Base-by-base conservation (phyloP, 2,113 vertebrate genomes). In the Rhodinocichla rosea region DNA sequence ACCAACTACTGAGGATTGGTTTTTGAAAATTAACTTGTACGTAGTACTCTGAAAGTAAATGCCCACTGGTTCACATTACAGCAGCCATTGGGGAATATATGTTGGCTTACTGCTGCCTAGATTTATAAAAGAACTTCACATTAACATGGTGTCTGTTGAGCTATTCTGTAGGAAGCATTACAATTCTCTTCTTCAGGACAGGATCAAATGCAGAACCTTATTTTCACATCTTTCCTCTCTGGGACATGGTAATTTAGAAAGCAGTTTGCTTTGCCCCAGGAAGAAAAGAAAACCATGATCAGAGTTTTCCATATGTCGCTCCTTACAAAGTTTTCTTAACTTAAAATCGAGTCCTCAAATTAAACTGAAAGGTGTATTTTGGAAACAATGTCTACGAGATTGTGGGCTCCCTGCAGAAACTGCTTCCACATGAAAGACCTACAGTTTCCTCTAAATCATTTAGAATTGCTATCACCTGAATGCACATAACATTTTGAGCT, bases 161-260 rank as follows among this genome's bases (percentile, higher is more conserved):
- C 52, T 50, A 42, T 76, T 65, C 39, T 63, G 22, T 55, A 83
- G 45, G 28, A 65, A 52, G 39, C 56, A 73, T 65, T 94, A 52
- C 27, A 75, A 37, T 64, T 86, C 13, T 23, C 87, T 2, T 71
- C 53, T 75, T 79, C 59, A 87, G 76, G 40, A 87, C 37, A 74
- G n/a, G 28, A 62, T 92, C 70, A 96, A 87, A 89, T 15, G 14
- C 28, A 88, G 50, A 89, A 83, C 37, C 22, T 70, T 52, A 57
- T 89, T 89, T 96, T 83, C 49, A 76, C 9, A 24, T 68, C 49
- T 91, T 89, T 90, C 15, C 15, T 94, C 50, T 87, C 50, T 52
- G 71, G 70, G 37, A 89, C 56, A 42, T 65, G 50, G 63, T 39
- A 83, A 94, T 90, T 94, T 68, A 87, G 81, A 87, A 94, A 95